Percentiles rank a stretch among this genome's conserved stretches.
Evolutionary conservation across 2,113 vertebrate species (phyloP).

Genomic region (Gallinago paraguaiae): DNA sequence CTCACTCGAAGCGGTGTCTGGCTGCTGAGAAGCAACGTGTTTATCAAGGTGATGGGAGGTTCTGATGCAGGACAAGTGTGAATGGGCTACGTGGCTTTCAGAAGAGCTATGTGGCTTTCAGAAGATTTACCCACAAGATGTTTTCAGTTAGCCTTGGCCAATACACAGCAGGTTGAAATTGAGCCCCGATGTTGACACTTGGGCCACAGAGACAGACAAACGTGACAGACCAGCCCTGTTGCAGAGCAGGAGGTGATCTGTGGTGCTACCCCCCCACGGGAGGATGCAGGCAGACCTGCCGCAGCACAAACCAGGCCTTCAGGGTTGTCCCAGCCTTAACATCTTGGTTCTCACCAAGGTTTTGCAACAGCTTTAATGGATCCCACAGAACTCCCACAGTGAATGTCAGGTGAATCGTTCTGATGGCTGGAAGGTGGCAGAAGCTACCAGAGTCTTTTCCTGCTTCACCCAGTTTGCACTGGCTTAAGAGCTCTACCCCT

Average conservation of each 20-base stretch:
- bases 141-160: neutral
- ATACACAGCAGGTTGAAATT: neutral
- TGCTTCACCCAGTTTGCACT: neutral
- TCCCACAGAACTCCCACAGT: neutral
- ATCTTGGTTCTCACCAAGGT: neutral
- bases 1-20: neutral
- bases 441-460: neutral
- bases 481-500: neutral
- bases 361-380: neutral
- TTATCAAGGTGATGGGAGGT: neutral
- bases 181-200: neutral
- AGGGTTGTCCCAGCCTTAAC: neutral
- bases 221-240: neutral
- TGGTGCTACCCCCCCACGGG: rapidly evolving
- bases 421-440: neutral
- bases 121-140: neutral
- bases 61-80: neutral
- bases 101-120: neutral
- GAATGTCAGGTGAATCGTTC: neutral
- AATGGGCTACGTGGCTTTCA: neutral
- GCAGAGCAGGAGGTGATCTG: neutral
- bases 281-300: neutral
- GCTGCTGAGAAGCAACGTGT: neutral
- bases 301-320: neutral
- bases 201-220: neutral